Conservation (phyloP, 2,113 vertebrate genomes). For the Clarias gariepinus region DNA sequence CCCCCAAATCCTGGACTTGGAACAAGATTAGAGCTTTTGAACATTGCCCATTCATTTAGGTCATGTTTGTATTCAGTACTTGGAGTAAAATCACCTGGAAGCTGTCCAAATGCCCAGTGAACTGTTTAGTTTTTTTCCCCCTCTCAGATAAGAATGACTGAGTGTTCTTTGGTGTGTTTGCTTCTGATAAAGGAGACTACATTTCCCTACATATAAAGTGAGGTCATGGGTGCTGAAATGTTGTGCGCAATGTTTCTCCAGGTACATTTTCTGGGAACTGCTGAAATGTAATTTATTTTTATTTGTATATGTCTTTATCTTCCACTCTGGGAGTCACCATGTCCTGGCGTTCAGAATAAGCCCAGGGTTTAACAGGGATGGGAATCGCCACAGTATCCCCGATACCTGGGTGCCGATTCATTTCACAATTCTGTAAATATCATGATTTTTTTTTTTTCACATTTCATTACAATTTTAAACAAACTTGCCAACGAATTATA, state of each 20-base stretch:
- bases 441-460: too few relatives aligned
- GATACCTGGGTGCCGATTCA: too few relatives aligned
- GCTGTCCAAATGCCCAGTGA: neutral
- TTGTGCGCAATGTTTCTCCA: neutral
- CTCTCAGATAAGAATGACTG: slow-evolving; percentile 10
- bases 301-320: slow-evolving; percentile 44
- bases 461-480: too few relatives aligned
- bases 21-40: neutral
- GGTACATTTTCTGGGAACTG: neutral
- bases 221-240: neutral
- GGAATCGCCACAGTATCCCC: too few relatives aligned
- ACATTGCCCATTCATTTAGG: neutral
- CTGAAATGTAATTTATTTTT: neutral
- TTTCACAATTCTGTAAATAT: too few relatives aligned
- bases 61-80: neutral
- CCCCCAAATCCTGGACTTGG: neutral
- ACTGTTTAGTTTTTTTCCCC: neutral
- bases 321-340: neutral
- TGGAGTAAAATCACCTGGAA: neutral
- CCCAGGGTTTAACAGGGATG: slow-evolving; percentile 4
- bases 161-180: slow-evolving; percentile 7
- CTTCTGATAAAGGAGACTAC: neutral
- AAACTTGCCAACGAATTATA: too few relatives aligned
- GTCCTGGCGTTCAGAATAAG: slow-evolving; percentile 22
- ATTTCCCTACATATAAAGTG: neutral